Evolutionary conservation across 2,797 vertebrate species (phyloP).

Genomic region (Euthynnus affinis): DNA sequence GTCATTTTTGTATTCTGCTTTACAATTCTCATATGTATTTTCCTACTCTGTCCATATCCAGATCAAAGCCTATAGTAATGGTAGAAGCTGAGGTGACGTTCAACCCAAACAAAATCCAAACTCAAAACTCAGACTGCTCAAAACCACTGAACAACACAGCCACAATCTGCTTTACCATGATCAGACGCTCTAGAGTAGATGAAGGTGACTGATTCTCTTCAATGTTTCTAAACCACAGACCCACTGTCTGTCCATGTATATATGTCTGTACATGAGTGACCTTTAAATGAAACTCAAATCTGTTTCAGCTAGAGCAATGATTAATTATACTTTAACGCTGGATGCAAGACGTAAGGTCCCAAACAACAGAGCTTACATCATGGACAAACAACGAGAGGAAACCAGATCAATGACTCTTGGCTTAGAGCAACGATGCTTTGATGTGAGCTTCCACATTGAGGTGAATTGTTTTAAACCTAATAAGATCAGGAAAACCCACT

Average conservation of each 20-base stretch:
- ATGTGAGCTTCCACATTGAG: constrained; percentile 31
- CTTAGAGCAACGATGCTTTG: fast-evolving
- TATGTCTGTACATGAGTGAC: background rate
- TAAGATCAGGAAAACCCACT: background rate
- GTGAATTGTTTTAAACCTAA: constrained; percentile 52
- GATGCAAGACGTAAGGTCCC: constrained; percentile 77
- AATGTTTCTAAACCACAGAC: background rate
- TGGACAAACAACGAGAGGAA: constrained; percentile 20
- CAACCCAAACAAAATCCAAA: constrained; percentile 71
- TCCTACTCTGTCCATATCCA: constrained; percentile 58
- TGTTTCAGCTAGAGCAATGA: constrained; percentile 70
- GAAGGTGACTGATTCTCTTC: constrained; percentile 59
- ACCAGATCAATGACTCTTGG: background rate
- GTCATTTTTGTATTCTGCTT: background rate
- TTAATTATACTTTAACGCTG: constrained; percentile 78
- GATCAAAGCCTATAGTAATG: constrained; percentile 86
- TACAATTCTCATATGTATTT: background rate
- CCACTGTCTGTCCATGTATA: background rate
- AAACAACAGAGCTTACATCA: constrained; percentile 76
- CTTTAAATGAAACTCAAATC: background rate
- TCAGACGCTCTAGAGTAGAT: fast-evolving
- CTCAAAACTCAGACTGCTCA: constrained; percentile 72
- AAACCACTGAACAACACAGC: constrained; percentile 16
- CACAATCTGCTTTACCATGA: constrained; percentile 81
- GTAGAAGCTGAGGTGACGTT: constrained; percentile 69